Evolutionary conservation across 1,140 invertebrate species (phyloP).

Genomic region (Eurosta solidaginis): DNA sequence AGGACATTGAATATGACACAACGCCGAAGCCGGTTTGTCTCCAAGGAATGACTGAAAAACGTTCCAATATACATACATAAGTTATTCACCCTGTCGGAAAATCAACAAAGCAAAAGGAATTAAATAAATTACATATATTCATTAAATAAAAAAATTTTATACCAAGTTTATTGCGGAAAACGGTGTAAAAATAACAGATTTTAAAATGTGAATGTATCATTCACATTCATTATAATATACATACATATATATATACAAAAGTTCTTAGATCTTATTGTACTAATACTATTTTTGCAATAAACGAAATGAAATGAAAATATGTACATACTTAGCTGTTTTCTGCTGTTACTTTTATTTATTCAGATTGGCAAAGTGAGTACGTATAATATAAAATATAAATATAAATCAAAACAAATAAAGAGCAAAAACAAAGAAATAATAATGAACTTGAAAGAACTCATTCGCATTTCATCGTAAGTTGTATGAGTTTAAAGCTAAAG

Average conservation of each 20-base stretch:
- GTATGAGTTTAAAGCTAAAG: not conserved
- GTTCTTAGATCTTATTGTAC: not conserved
- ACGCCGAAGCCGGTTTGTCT: no score
- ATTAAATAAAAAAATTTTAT: no score
- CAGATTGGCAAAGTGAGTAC: not conserved
- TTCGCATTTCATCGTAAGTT: not conserved
- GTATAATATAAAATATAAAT: not conserved
- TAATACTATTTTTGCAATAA: not conserved
- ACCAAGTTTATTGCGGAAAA: no score
- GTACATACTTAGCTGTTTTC: not conserved
- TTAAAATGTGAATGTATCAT: no score
- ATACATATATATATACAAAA: not conserved
- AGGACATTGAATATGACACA: no score
- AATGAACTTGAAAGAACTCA: conserved; percentile 6
- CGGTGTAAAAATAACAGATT: no score
- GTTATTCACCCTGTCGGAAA: no score
- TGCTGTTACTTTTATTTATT: no score
- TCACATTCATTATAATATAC: not conserved
- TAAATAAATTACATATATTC: no score
- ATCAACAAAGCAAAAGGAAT: no score
- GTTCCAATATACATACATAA: no score
- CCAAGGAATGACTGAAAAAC: no score
- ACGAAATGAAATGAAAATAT: not conserved
- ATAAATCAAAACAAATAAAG: not conserved
- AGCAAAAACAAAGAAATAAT: not conserved